Base-by-base conservation (phyloP, 1,140 invertebrate genomes). In the Macrotrachela quadricornifera region DNA sequence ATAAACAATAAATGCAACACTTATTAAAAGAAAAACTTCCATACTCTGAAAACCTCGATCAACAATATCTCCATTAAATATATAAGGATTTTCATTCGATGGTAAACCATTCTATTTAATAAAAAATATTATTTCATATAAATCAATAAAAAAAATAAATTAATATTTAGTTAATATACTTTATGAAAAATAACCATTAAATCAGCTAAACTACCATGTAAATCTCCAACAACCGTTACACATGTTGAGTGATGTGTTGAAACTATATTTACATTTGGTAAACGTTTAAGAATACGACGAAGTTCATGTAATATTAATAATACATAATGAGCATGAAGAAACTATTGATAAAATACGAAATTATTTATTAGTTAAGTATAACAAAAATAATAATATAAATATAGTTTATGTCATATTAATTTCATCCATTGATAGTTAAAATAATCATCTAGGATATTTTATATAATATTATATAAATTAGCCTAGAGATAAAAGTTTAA, bases 81-180 rank as follows among this genome's bases (percentile, higher is more conserved):
- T 76, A 69, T 88, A 90, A 10, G 83, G 83, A 73, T 87, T 88
- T 62, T 83, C 80, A 10, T 78, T 73, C 10, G 81, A 82, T 49
- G 53, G 53, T 46, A 54, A 44, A 39, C 53, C 53, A 46, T 54
- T 54, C 53, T 54, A 17, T 41, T 49, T 14, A 16, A 49, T 49
- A 49, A 40, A n/a, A 54, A 16, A 44, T 18, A 90, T n/a, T n/a
- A n/a, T n/a, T n/a, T n/a, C n/a, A n/a, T n/a, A 30, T 30, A 42
- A 42, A 4, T 14, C 40, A 13, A 42, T 14, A 11, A 42, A 15
- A 6, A 42, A 8, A 30, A 8, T 30, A 2, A 30, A 30, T 30
- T 8, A 30, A 30, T 39, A 39, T 49, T 36, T 42, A 45, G 41
- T 2, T 21, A 40, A n/a, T n/a, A 40, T 16, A 55, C 54, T 47